Conservation (phyloP, 1,140 invertebrate species). For the Zaprionus davidi region DNA sequence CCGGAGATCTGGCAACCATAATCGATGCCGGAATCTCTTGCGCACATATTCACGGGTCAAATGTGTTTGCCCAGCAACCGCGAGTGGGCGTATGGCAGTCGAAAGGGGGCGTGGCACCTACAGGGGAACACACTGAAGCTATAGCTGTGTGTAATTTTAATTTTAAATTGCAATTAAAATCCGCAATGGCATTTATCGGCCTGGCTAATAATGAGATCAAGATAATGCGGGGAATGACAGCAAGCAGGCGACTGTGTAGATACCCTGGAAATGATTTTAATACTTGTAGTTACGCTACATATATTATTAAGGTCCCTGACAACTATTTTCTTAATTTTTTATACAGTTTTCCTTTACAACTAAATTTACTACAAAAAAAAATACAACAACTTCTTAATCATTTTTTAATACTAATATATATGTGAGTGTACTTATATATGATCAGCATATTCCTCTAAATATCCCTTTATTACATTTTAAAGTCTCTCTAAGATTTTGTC, state of each 20-base stretch:
- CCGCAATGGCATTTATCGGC: slow-evolving; percentile 53
- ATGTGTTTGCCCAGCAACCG: slow-evolving; percentile 11
- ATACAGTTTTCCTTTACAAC: slow-evolving; percentile 13
- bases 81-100: neutral
- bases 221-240: neutral
- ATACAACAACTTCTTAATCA: neutral
- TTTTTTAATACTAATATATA: neutral
- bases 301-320: neutral
- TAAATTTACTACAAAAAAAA: slow-evolving; percentile 1
- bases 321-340: neutral
- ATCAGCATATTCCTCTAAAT: too few relatives aligned
- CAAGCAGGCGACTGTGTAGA: neutral
- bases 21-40: slow-evolving; percentile 31
- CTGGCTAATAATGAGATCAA: slow-evolving; percentile 12
- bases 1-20: slow-evolving; percentile 38
- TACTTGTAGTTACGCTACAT: neutral
- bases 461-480: neutral
- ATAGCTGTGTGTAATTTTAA: slow-evolving; percentile 51
- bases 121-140: neutral
- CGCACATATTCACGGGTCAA: slow-evolving; percentile 40
- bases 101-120: neutral
- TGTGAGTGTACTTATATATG: too few relatives aligned
- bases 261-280: neutral
- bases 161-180: slow-evolving; percentile 69
- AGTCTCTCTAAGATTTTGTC: neutral